Evolutionary conservation across 1,140 invertebrate species (phyloP).

Genomic region (Phthorimaea operculella): DNA sequence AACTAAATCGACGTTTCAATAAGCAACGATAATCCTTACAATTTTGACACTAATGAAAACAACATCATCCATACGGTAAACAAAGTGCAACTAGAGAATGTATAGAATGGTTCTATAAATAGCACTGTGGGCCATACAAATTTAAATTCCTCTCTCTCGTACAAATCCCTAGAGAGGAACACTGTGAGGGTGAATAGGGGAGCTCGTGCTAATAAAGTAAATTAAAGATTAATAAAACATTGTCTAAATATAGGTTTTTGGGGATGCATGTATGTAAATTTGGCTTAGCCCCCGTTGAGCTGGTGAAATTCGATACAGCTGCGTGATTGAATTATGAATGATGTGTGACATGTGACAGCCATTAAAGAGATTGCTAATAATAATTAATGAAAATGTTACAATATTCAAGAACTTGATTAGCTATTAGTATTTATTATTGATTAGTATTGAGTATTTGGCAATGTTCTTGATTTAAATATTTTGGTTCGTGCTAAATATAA

Average conservation of each 20-base stretch:
- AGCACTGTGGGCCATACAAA: conserved; percentile 55
- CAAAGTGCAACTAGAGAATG: too few species aligned
- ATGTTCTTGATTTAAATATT: neutral
- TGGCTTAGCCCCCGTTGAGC: conserved; percentile 27
- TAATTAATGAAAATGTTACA: neutral
- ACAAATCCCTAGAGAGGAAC: conserved; percentile 43
- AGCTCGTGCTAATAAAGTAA: conserved; percentile 62
- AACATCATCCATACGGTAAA: too few species aligned
- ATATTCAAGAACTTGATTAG: neutral
- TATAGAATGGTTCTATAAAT: conserved; percentile 29
- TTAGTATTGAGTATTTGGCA: neutral
- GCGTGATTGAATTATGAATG: conserved; percentile 35
- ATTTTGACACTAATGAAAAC: too few species aligned
- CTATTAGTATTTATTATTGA: too few species aligned
- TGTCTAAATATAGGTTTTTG: conserved; percentile 60
- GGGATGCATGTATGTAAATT: conserved; percentile 56
- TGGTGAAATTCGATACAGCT: conserved; percentile 41
- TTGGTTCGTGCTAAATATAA: too few species aligned
- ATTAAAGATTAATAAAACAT: conserved; percentile 68
- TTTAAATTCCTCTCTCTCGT: conserved; percentile 60
- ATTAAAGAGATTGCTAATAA: neutral
- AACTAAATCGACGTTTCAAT: too few species aligned
- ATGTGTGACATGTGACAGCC: conserved; percentile 15
- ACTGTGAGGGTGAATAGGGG: conserved; percentile 36
- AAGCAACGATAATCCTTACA: too few species aligned